Evolutionary conservation across 2,888 invertebrate genomes (phyloP).

Genomic region (Abrostola tripartita): DNA sequence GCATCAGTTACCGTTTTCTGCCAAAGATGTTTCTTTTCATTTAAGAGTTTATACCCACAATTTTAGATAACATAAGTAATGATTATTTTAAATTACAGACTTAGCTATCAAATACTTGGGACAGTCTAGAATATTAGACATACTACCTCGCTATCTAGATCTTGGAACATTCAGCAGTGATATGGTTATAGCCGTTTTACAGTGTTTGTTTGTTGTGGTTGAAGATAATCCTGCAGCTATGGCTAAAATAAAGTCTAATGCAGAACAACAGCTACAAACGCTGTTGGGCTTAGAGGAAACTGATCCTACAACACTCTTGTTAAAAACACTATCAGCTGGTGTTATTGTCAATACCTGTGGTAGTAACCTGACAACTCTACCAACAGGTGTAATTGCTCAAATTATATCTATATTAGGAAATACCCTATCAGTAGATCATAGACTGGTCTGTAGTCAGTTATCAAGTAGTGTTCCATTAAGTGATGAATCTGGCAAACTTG

Average conservation of each 20-base stretch:
- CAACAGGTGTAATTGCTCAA: conserved; percentile 81
- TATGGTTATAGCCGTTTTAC: conserved; percentile 88
- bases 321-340: conserved; percentile 89
- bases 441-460: conserved; percentile 81
- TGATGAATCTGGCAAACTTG: conserved; percentile 68
- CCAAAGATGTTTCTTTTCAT: too few species aligned
- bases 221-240: conserved; percentile 91
- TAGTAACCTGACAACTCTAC: conserved; percentile 76
- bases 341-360: conserved; percentile 87
- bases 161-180: conserved; percentile 87
- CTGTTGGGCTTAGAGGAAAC: conserved; percentile 78
- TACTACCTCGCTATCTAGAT: conserved; percentile 89
- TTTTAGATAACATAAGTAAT: conserved; percentile 7
- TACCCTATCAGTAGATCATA: conserved; percentile 87
- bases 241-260: conserved; percentile 84
- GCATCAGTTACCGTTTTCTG: too few species aligned
- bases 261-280: conserved; percentile 78
- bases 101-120: conserved; percentile 90
- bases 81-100: conserved; percentile 70
- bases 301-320: conserved; percentile 78
- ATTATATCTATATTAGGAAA: conserved; percentile 85
- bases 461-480: conserved; percentile 83
- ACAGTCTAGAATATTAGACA: conserved; percentile 89
- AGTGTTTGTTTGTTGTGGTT: conserved; percentile 91
- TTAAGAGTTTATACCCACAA: background rate